These are phyloP conservation scores for Eupeodes latifasciatus DNA, from an alignment of 2,888 invertebrate genomes.

Conservation along the genomic window DNA sequence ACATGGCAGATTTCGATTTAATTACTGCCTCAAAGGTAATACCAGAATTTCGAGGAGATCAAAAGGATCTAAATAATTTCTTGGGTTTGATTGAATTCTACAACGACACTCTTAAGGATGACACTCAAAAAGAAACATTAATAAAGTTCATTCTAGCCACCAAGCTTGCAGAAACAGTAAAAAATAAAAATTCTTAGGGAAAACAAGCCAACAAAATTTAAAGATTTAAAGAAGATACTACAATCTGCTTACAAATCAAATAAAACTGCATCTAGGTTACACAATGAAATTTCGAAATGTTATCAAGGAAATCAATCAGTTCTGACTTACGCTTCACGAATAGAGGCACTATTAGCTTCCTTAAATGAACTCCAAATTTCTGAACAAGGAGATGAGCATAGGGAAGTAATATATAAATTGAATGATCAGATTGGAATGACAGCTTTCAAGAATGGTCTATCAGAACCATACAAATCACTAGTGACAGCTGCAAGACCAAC, in stretches of 20 bases:
- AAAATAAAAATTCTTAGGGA: conserved; percentile 11
- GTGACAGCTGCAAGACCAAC: neutral
- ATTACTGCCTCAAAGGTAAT: conserved; percentile 9
- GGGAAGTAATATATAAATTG: neutral
- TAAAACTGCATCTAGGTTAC: neutral
- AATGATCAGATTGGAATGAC: conserved; percentile 8
- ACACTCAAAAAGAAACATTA: neutral
- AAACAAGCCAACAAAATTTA: neutral
- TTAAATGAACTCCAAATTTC: neutral
- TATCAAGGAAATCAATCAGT: conserved; percentile 6
- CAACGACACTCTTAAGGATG: conserved; percentile 3
- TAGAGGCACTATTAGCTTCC: neutral
- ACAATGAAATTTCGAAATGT: neutral
- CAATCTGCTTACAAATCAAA: neutral
- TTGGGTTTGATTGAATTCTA: conserved; percentile 38
- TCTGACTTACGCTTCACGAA: neutral
- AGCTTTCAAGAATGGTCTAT: conserved; percentile 15
- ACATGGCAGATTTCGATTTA: neutral
- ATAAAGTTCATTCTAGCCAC: neutral
- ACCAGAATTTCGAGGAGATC: conserved; percentile 32
- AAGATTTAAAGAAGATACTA: neutral
- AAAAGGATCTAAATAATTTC: conserved; percentile 7
- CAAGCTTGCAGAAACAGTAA: neutral
- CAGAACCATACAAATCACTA: conserved; percentile 14
- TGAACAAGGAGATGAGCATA: neutral